phyloP scores from a whole-genome alignment of 2,888 invertebrate species.

The Sinohyriopsis cumingii region DNA sequence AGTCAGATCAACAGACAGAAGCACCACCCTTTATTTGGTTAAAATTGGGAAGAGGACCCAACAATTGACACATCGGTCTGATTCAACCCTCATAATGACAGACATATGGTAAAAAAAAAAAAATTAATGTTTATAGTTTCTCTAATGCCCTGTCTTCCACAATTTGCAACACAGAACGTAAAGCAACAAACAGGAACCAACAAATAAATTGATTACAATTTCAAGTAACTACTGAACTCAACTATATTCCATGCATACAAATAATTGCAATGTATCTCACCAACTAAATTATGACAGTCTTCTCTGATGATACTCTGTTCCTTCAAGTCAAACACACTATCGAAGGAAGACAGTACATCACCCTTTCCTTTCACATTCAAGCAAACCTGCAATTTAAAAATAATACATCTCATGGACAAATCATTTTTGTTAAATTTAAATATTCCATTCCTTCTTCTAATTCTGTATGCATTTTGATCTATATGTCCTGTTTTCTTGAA shows the following conservation, averaged over 20 bases:
- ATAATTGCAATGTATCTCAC: constrained; percentile 70
- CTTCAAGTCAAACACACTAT: constrained; percentile 96
- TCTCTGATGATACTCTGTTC: constrained; percentile 91
- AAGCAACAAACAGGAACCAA: too few relatives aligned
- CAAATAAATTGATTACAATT: neutral
- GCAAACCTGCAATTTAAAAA: constrained; percentile 67
- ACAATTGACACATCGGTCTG: too few relatives aligned
- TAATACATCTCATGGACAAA: neutral
- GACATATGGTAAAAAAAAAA: too few relatives aligned
- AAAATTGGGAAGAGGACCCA: too few relatives aligned
- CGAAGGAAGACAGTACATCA: constrained; percentile 78
- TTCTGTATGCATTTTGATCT: neutral
- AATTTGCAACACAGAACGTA: too few relatives aligned
- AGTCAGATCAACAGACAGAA: too few relatives aligned
- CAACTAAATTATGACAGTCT: constrained; percentile 90
- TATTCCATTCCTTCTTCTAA: neutral
- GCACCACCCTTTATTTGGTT: too few relatives aligned
- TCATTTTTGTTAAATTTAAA: neutral
- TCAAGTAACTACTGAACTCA: neutral
- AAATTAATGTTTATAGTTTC: too few relatives aligned
- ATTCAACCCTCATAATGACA: too few relatives aligned
- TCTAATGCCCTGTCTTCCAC: too few relatives aligned
- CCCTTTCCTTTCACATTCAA: constrained; percentile 72
- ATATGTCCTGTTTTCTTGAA: neutral
- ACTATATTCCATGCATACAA: neutral